A percentile compares a stretch with the other conserved stretches of the same genome.
Evolutionary conservation across 2,888 invertebrate genomes (phyloP).

Genomic region (Agrilus mali): DNA sequence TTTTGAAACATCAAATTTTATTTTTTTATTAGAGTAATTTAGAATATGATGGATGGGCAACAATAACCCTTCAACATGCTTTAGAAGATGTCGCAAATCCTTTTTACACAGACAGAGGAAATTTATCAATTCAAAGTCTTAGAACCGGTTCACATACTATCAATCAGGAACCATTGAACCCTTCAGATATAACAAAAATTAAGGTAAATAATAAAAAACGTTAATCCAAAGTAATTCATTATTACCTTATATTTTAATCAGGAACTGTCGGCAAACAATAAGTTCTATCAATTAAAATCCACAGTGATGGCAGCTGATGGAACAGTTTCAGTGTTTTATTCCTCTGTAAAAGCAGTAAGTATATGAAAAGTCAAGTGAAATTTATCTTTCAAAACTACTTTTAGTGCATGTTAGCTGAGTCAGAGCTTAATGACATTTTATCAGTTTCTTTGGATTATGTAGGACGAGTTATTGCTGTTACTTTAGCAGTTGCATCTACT

Average conservation of each 20-base stretch:
- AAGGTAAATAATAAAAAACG: constrained; percentile 33
- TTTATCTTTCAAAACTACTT: constrained; percentile 13
- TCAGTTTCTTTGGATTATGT: constrained; percentile 68
- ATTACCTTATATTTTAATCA: constrained; percentile 27
- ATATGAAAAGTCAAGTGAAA: neutral
- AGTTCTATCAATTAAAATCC: constrained; percentile 63
- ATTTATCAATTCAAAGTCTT: constrained; percentile 57
- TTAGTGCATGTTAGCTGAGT: constrained; percentile 61
- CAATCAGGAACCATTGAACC: constrained; percentile 46
- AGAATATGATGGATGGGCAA: constrained; percentile 65
- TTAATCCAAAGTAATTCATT: neutral
- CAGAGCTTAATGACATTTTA: constrained; percentile 64
- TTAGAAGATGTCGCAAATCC: constrained; percentile 40
- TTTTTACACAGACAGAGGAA: constrained; percentile 53
- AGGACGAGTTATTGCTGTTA: constrained; percentile 65
- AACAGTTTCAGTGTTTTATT: constrained; percentile 52
- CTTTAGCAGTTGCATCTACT: constrained; percentile 39
- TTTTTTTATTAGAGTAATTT: constrained; percentile 39
- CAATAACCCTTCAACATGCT: constrained; percentile 57
- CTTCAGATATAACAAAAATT: constrained; percentile 42
- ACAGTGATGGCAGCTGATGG: constrained; percentile 55
- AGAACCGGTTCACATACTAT: constrained; percentile 50
- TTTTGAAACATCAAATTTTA: neutral
- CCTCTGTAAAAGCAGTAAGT: constrained; percentile 66
- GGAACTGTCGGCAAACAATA: constrained; percentile 52